Evolutionary conservation across 2,888 invertebrate genomes (phyloP).

Genomic region (Sycophila texana): DNA sequence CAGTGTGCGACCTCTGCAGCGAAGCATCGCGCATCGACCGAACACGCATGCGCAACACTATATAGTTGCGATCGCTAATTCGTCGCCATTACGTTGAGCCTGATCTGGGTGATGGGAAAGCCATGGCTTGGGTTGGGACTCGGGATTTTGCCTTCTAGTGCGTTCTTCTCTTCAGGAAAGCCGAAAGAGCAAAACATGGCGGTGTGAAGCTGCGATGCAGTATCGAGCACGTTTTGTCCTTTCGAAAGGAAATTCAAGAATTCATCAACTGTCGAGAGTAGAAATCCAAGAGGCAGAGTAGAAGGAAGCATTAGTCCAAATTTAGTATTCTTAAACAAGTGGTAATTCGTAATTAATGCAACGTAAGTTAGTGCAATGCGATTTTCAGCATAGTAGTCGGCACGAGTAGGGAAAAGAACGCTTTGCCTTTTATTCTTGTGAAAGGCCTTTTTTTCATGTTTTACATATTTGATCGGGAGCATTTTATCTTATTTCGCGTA

Average conservation of each 20-base stretch:
- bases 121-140: too few species aligned
- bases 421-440: neutral
- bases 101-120: too few species aligned
- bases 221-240: neutral
- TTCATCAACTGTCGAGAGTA: neutral
- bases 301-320: neutral
- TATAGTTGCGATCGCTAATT: too few species aligned
- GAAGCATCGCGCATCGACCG: too few species aligned
- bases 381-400: neutral
- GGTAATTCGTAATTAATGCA: neutral
- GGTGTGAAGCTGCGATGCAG: slow-evolving; percentile 1
- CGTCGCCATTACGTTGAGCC: too few species aligned
- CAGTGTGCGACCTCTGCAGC: too few species aligned
- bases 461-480: neutral
- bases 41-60: too few species aligned
- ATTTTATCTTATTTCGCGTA: neutral
- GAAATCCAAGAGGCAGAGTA: neutral
- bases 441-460: neutral
- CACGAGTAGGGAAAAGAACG: neutral
- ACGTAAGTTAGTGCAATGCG: slow-evolving; percentile 3
- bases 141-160: too few species aligned
- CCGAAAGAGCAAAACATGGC: slow-evolving; percentile 3
- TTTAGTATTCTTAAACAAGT: neutral
- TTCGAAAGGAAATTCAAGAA: too few species aligned
- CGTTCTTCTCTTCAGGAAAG: too few species aligned